Conservation (phyloP, 2,797 vertebrate genomes). For the Mus spretus region DNA sequence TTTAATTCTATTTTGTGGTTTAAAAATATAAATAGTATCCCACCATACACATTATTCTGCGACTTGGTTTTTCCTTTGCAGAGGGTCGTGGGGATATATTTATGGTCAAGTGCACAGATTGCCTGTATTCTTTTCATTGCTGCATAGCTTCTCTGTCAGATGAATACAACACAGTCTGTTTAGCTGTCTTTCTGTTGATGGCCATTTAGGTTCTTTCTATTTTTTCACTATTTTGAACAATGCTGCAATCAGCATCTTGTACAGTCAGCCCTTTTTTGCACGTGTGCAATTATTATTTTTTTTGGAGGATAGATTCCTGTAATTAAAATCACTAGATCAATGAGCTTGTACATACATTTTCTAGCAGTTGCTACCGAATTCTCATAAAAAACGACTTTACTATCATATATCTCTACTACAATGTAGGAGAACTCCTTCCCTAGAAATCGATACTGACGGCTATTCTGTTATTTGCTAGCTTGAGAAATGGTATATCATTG, state of each 20-base stretch:
- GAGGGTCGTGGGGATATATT: background rate
- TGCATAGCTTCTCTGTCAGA: background rate
- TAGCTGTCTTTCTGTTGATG: constrained; percentile 61
- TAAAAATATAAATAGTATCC: constrained; percentile 47
- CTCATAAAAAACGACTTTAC: constrained; percentile 25
- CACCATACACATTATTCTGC: background rate
- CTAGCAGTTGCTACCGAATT: constrained; percentile 34
- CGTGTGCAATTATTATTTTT: constrained; percentile 73
- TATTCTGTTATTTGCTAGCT: background rate
- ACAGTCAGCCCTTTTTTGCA: constrained; percentile 70
- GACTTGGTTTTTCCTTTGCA: background rate
- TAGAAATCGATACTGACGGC: constrained; percentile 7
- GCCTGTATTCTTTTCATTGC: background rate
- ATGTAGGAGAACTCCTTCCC: background rate
- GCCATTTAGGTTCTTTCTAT: constrained; percentile 65
- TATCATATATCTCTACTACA: background rate
- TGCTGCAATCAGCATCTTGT: constrained; percentile 74
- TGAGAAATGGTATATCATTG: constrained; percentile 40
- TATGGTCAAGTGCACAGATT: background rate
- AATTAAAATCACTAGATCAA: constrained; percentile 78
- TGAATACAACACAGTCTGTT: constrained; percentile 46
- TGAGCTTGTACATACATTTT: constrained; percentile 50
- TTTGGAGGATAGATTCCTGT: constrained; percentile 69
- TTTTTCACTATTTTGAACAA: constrained; percentile 73
- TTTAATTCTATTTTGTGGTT: constrained; percentile 12